A percentile compares a stretch with the other conserved stretches of the same genome.
Evolutionary conservation across 2,888 invertebrate genomes (phyloP).

Genomic region (Ochropleura leucogaster): DNA sequence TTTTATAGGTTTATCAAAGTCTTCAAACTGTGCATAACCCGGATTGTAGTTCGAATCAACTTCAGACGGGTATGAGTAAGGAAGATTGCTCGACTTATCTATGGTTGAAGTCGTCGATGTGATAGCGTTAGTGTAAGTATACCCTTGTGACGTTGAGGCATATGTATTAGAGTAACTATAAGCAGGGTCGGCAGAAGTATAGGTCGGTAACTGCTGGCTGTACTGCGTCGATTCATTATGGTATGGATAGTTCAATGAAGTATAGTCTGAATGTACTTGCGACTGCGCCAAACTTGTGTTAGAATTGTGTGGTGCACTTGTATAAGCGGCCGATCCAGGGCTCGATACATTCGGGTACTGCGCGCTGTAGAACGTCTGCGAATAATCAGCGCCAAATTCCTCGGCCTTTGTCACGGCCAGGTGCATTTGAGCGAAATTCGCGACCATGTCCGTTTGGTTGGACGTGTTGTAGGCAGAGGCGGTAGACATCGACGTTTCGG

Average conservation of each 20-base stretch:
- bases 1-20: conserved; percentile 84
- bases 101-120: conserved; percentile 65
- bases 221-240: conserved; percentile 67
- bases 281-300: conserved; percentile 77
- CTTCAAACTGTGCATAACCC: conserved; percentile 78
- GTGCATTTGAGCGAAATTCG: conserved; percentile 84
- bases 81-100: conserved; percentile 64
- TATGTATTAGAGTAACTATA: conserved; percentile 75
- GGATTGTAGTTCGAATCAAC: conserved; percentile 67
- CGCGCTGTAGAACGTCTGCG: conserved; percentile 82
- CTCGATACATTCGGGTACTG: conserved; percentile 81
- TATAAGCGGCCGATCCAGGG: conserved; percentile 80
- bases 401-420: conserved; percentile 76
- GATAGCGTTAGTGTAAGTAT: conserved; percentile 75
- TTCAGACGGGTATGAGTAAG: conserved; percentile 67
- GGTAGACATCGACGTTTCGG: conserved; percentile 69
- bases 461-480: conserved; percentile 64
- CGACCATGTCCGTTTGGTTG: conserved; percentile 76
- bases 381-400: conserved; percentile 76
- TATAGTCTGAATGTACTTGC: conserved; percentile 76
- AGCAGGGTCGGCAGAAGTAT: conserved; percentile 71
- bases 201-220: conserved; percentile 66
- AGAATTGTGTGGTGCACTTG: conserved; percentile 76
- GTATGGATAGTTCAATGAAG: conserved; percentile 75
- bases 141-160: conserved; percentile 76